phyloP scores from a whole-genome alignment of 2,797 vertebrate species.

The Chrysocyon brachyurus region DNA sequence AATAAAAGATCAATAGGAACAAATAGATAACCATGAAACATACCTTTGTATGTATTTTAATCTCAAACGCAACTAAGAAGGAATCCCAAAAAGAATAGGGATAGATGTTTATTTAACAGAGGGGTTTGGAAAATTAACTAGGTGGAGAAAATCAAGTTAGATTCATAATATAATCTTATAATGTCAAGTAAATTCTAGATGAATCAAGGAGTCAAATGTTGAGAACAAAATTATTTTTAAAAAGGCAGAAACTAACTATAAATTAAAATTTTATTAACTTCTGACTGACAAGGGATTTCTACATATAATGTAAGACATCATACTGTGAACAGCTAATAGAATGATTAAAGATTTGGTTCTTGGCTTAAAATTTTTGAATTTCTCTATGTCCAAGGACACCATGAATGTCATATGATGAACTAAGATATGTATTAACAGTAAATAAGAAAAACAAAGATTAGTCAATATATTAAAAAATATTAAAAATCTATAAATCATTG shows the following conservation, averaged over 20 bases:
- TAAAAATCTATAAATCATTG: background rate
- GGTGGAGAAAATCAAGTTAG: constrained; percentile 59
- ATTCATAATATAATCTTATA: constrained; percentile 47
- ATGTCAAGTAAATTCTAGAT: constrained; percentile 30
- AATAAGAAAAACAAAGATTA: constrained; percentile 45
- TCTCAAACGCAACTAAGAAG: constrained; percentile 36
- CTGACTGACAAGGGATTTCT: background rate
- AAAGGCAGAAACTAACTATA: constrained; percentile 25
- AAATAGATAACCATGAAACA: constrained; percentile 45
- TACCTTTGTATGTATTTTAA: background rate
- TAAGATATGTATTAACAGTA: constrained; percentile 43
- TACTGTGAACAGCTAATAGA: background rate
- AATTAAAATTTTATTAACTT: constrained; percentile 38
- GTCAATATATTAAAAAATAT: constrained; percentile 20
- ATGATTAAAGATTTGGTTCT: background rate
- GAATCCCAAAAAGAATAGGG: constrained; percentile 26
- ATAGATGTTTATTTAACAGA: constrained; percentile 27
- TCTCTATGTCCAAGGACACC: background rate
- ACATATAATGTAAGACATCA: constrained; percentile 44
- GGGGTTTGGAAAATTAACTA: constrained; percentile 30
- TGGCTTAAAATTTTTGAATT: constrained; percentile 9
- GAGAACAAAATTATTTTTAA: constrained; percentile 49
- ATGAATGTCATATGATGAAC: constrained; percentile 9
- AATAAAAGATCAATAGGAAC: constrained; percentile 14
- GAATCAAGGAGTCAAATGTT: constrained; percentile 41